Conservation (phyloP, 2,113 vertebrate species). For the Dermatemys mawii region DNA sequence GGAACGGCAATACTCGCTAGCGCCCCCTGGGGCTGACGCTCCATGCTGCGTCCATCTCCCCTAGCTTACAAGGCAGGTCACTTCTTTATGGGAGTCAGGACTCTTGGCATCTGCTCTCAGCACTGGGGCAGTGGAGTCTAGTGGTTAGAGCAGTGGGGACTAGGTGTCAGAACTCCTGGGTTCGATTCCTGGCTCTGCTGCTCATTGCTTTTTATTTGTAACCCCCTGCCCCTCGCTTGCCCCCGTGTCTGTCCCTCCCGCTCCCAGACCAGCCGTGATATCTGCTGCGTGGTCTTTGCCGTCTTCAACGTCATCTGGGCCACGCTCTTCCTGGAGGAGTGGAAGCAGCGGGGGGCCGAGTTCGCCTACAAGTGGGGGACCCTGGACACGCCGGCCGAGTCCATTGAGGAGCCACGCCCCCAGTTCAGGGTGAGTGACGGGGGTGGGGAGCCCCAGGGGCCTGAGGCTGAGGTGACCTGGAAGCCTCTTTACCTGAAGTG, state of each 20-base stretch:
- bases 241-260: neutral
- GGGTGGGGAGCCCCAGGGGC: too few relatives aligned
- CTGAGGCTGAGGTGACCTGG: too few relatives aligned
- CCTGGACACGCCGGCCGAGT: slow-evolving; percentile 88
- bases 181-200: too few relatives aligned
- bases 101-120: neutral
- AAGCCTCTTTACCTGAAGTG: neutral
- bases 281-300: slow-evolving; percentile 96
- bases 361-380: slow-evolving; percentile 98
- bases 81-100: neutral
- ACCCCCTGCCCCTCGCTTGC: neutral
- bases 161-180: fast-evolving
- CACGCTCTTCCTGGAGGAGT: slow-evolving; percentile 95
- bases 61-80: neutral
- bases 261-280: slow-evolving; percentile 93
- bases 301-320: slow-evolving; percentile 98
- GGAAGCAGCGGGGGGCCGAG: slow-evolving; percentile 94
- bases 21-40: neutral
- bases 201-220: neutral
- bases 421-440: slow-evolving; percentile 89
- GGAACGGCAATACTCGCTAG: neutral
- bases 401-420: slow-evolving; percentile 92
- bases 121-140: neutral
- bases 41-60: neutral
- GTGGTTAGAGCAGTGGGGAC: fast-evolving